phyloP scores from a whole-genome alignment of 2,797 vertebrate species.

The Notolepis coatsorum region DNA sequence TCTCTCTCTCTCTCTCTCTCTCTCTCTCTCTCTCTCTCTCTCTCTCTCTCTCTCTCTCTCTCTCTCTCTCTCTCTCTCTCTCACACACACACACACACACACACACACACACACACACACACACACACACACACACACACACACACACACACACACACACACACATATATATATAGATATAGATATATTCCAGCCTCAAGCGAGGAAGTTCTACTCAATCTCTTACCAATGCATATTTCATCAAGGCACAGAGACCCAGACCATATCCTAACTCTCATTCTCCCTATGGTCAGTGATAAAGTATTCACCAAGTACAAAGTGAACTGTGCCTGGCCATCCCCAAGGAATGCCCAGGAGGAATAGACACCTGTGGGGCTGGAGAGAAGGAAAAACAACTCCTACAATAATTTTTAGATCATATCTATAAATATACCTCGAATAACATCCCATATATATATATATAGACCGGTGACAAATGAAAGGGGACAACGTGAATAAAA shows the following conservation, averaged over 20 bases:
- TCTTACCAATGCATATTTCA: slow-evolving; percentile 53
- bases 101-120: slow-evolving; percentile 3
- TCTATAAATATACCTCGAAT: too few species aligned
- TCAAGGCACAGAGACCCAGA: slow-evolving; percentile 22
- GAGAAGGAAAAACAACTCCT: too few species aligned
- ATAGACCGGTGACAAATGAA: too few species aligned
- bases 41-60: slow-evolving; percentile 34
- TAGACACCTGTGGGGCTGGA: too few species aligned
- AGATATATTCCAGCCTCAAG: neutral
- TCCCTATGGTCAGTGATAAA: slow-evolving; percentile 21
- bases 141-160: neutral
- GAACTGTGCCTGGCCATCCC: too few species aligned
- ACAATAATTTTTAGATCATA: too few species aligned
- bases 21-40: slow-evolving; percentile 35
- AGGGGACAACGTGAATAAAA: too few species aligned
- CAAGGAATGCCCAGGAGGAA: too few species aligned
- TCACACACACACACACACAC: slow-evolving; percentile 28
- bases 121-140: slow-evolving; percentile 2
- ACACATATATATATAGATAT: neutral
- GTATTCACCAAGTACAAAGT: slow-evolving; percentile 10
- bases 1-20: slow-evolving; percentile 34
- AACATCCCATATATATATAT: too few species aligned
- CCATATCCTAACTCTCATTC: slow-evolving; percentile 28
- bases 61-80: slow-evolving; percentile 30
- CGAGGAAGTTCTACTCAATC: slow-evolving; percentile 50